Conservation (phyloP, 1,140 invertebrate species). For the Solen grandis region DNA sequence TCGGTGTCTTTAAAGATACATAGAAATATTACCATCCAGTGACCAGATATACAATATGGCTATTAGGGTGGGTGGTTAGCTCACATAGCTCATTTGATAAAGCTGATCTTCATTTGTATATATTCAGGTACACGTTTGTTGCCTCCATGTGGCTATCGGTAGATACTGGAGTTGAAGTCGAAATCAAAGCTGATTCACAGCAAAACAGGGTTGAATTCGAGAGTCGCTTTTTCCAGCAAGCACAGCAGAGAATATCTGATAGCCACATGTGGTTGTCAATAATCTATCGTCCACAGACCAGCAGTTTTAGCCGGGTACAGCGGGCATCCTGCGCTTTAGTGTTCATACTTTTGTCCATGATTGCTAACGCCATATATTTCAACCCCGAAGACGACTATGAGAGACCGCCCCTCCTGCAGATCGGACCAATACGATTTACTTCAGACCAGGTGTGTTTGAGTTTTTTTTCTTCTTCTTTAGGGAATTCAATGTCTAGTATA, state of each 20-base stretch:
- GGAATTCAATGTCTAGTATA: no score
- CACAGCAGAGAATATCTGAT: constrained; percentile 76
- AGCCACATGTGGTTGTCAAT: constrained; percentile 80
- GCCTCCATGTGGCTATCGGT: constrained; percentile 75
- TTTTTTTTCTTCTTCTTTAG: neutral
- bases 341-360: constrained; percentile 80
- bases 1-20: no score
- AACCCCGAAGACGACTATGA: constrained; percentile 65
- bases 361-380: constrained; percentile 81
- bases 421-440: constrained; percentile 74
- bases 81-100: no score
- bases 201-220: constrained; percentile 70
- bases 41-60: no score
- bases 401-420: constrained; percentile 55
- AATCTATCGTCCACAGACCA: constrained; percentile 77
- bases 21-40: no score
- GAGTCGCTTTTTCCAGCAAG: constrained; percentile 57
- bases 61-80: no score
- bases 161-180: constrained; percentile 71
- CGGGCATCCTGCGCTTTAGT: constrained; percentile 80
- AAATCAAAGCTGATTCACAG: constrained; percentile 64
- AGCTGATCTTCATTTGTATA: no score
- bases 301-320: constrained; percentile 80
- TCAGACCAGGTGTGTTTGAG: constrained; percentile 60
- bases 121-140: constrained; percentile 73